Evolutionary conservation across 2,888 invertebrate species (phyloP).

Genomic region (Steinernema scapterisci): DNA sequence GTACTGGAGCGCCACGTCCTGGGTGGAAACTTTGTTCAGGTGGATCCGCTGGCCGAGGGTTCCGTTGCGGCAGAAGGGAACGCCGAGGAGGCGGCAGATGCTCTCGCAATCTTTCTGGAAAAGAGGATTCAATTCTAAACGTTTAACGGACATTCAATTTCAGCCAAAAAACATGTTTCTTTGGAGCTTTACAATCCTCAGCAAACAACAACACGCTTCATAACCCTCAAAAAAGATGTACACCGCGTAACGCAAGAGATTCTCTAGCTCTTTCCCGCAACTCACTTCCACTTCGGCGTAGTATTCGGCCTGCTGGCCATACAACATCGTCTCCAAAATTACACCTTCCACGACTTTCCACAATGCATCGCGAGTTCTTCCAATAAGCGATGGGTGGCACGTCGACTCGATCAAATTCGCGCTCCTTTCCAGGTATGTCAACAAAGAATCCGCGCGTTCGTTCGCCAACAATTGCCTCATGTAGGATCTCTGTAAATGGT

Average conservation of each 20-base stretch:
- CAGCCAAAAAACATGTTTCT: too few species aligned
- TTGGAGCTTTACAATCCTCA: too few species aligned
- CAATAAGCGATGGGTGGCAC: slow-evolving; percentile 42
- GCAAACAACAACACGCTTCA: too few species aligned
- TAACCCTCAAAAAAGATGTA: too few species aligned
- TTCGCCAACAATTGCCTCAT: slow-evolving; percentile 40
- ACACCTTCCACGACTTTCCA: slow-evolving; percentile 39
- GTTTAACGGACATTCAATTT: background rate
- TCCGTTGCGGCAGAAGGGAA: slow-evolving; percentile 36
- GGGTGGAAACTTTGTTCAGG: slow-evolving; percentile 41
- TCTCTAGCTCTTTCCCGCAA: background rate
- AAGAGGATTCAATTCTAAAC: background rate
- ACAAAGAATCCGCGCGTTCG: slow-evolving; percentile 40
- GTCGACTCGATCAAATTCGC: slow-evolving; percentile 29
- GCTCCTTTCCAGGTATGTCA: slow-evolving; percentile 37
- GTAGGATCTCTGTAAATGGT: slow-evolving; percentile 35
- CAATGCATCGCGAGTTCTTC: slow-evolving; percentile 33
- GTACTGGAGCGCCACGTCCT: slow-evolving; percentile 48
- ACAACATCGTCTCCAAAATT: slow-evolving; percentile 32
- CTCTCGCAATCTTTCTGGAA: slow-evolving; percentile 41
- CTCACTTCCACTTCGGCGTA: slow-evolving; percentile 40
- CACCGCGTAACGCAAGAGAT: background rate
- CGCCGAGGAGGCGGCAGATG: slow-evolving; percentile 35
- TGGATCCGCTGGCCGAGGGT: slow-evolving; percentile 33
- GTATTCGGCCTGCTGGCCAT: slow-evolving; percentile 40